Evolutionary conservation across 2,797 vertebrate genomes (phyloP).

Genomic region (Heliangelus exortis): DNA sequence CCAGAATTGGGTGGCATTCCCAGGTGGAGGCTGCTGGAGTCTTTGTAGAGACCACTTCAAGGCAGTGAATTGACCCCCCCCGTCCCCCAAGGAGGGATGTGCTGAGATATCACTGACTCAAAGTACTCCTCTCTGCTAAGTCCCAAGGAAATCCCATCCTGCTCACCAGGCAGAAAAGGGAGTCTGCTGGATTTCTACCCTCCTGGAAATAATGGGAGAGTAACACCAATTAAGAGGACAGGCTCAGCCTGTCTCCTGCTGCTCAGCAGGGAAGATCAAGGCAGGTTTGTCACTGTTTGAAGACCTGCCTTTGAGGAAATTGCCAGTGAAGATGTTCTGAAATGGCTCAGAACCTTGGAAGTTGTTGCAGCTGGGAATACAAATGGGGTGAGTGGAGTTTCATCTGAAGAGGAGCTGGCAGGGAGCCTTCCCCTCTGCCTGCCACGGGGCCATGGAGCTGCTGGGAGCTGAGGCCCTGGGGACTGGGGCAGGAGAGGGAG

Average conservation of each 20-base stretch:
- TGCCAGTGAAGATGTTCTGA: conserved; percentile 59
- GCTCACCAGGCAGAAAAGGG: conserved; percentile 24
- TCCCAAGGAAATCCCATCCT: conserved; percentile 59
- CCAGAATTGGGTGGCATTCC: neutral
- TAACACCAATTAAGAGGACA: conserved; percentile 41
- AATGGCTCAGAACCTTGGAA: conserved; percentile 46
- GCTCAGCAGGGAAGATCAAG: conserved; percentile 35
- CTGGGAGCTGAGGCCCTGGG: neutral
- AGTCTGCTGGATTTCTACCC: conserved; percentile 46
- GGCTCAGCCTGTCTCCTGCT: conserved; percentile 10
- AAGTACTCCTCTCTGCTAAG: conserved; percentile 36
- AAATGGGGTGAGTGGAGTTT: conserved; percentile 4
- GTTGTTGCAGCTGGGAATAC: conserved; percentile 1
- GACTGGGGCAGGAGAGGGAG: neutral
- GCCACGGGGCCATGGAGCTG: fast-evolving
- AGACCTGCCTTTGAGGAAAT: conserved; percentile 67
- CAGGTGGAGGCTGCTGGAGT: neutral
- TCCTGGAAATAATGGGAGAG: conserved; percentile 31
- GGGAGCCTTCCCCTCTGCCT: neutral
- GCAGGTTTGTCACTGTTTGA: conserved; percentile 63
- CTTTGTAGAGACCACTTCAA: neutral
- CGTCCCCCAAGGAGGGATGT: neutral
- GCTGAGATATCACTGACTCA: neutral
- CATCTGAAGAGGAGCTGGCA: neutral
- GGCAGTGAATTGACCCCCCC: conserved; percentile 7